Percentiles rank a stretch among this genome's conserved stretches.
phyloP scores from a whole-genome alignment of 1,140 invertebrate genomes.

The Ooceraea biroi region DNA sequence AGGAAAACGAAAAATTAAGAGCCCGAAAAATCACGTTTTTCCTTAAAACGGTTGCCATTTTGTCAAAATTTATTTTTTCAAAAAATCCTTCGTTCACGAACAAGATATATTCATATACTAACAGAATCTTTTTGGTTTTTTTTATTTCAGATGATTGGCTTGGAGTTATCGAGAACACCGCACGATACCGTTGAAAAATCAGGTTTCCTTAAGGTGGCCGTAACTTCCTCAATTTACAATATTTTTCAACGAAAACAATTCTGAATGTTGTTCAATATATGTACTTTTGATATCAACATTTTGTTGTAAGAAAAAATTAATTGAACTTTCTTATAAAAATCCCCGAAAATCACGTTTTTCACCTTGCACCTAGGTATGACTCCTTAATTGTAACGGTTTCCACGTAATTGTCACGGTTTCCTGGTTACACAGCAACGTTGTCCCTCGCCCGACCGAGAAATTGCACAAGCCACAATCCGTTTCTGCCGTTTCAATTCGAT shows the following conservation, averaged over 20 bases:
- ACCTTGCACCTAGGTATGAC: background rate
- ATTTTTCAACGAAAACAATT: background rate
- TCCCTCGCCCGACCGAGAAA: too few relatives aligned
- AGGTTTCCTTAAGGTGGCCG: background rate
- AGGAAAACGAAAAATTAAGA: too few relatives aligned
- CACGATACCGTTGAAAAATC: background rate
- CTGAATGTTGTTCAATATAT: background rate
- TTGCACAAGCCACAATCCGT: too few relatives aligned
- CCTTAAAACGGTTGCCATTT: background rate
- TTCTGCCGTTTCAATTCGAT: too few relatives aligned
- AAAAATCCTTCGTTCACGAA: background rate
- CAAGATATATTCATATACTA: too few relatives aligned
- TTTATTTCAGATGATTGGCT: background rate
- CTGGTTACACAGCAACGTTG: too few relatives aligned
- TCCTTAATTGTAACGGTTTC: too few relatives aligned
- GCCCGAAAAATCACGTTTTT: background rate
- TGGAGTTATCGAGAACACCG: background rate
- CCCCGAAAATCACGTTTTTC: background rate
- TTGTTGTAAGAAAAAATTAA: background rate
- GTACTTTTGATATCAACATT: background rate
- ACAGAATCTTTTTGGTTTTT: conserved; percentile 6
- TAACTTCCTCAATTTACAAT: background rate
- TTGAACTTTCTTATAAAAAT: too few relatives aligned
- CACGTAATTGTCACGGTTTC: too few relatives aligned
- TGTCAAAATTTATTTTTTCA: background rate